Base-by-base conservation (phyloP, 23 tunicate species). In the Styela plicata region DNA sequence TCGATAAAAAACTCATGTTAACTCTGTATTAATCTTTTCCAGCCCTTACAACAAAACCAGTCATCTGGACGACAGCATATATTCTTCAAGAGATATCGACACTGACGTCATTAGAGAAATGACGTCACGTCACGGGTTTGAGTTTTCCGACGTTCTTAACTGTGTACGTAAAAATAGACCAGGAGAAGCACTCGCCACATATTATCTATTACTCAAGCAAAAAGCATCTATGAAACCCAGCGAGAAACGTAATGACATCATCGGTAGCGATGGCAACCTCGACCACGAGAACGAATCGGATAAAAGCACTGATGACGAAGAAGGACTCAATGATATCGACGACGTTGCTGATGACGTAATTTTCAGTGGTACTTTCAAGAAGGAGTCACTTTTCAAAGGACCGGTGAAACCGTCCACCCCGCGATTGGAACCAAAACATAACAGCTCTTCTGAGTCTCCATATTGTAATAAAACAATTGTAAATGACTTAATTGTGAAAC, bases 91-190 rank as follows among this genome's bases (percentile, higher is more conserved):
- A 21, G 82, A 78, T 36, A 36, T 62, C 10, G 84, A 80, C 76
- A 26, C 84, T n/a, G 77, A 82, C 2, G 80, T 82, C 20, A 73
- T 82, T 24, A 35, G 30, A 36, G 35, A 33, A 37, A 24, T 82
- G 29, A 73, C 80, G 0, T 24, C 82, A 19, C 33, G 63, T n/a
- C 64, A 36, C 3, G 86, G 82, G 16, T 82, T 82, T 33, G 77
- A 82, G 17, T 82, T 36, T 37, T 71, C 86, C 21, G 80, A 82
- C 28, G 85, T 84, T n/a, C 2, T 36, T 25, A 81, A 88, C 44
- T 86, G 89, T 76, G 99, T 96, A 22, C 89, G 87, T 31, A 90
- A 87, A 52, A 92, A 96, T 64, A 67, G 96, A 18, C 99, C 99
- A 0, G 91, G 94, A 0, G 92, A 87, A 25, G 93, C 80, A 2